Evolutionary conservation across 2,797 vertebrate species (phyloP).

Genomic region (Dromococcyx pavoninus): DNA sequence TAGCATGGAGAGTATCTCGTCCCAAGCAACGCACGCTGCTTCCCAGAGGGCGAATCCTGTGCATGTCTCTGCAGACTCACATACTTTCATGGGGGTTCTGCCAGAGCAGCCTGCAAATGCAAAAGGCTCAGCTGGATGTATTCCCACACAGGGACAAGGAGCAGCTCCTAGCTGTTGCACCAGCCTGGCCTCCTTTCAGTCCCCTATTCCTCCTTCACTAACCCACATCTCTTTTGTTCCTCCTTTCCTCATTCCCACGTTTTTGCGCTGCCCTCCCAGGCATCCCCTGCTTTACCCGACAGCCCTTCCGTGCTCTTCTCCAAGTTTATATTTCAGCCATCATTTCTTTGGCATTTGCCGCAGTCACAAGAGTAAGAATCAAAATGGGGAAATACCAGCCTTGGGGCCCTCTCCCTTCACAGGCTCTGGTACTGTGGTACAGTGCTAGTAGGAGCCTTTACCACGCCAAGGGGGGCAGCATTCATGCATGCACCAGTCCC

Average conservation of each 20-base stretch:
- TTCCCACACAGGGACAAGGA: conserved; percentile 41
- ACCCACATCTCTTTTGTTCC: conserved; percentile 46
- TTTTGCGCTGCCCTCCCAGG: conserved; percentile 10
- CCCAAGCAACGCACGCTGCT: not conserved
- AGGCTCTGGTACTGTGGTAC: not conserved
- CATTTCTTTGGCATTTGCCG: not conserved
- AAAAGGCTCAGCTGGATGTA: conserved; percentile 43
- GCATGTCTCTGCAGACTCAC: not conserved
- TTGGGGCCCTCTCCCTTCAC: conserved; percentile 19
- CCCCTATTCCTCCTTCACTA: conserved; percentile 18
- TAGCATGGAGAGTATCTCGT: rapidly evolving
- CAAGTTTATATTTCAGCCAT: conserved; percentile 6
- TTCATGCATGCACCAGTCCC: not conserved
- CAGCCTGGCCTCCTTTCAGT: conserved; percentile 23
- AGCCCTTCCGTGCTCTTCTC: not conserved
- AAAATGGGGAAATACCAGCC: not conserved
- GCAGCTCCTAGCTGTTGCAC: conserved; percentile 33
- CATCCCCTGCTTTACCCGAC: not conserved
- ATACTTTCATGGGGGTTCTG: conserved; percentile 1
- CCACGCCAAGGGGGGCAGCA: conserved; percentile 29
- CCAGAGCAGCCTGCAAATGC: conserved; percentile 38
- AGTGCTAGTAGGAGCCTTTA: not conserved
- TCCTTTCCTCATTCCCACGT: conserved; percentile 34
- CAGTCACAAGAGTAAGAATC: not conserved
- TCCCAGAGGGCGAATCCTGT: not conserved